Evolutionary conservation across 1,140 invertebrate species (phyloP), one percentile per base, ranked within the genome.

Genomic region (Wiebesia pumilae): DNA sequence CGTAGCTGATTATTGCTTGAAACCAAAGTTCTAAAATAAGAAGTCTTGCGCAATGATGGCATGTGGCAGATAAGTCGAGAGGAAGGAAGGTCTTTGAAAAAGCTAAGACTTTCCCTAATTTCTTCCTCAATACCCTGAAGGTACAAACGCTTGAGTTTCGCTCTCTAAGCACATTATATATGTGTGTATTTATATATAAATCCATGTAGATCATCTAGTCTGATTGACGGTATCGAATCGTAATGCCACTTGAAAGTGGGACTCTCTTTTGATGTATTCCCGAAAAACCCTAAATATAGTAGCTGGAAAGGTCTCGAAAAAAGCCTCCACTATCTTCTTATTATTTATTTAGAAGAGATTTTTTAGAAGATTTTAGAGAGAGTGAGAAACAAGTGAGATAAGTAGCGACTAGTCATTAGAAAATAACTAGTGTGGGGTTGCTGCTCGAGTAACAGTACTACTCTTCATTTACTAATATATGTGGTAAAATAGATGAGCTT

Each of bases 51-150:
- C 9, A 75, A 75, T 75, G 30, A 75, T 16, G 9, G 38, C 27
- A 43, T 35, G 9, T 33, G 2, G 16, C 35, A 40, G 35, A 75
- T 75, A 75, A 75, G 21, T n/a, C 27, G 71, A 6, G 27, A 75
- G 33, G 69, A 73, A 27, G 71, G 71, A 75, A 75, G 71, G 71
- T 75, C 38, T 75, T 75, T 75, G 9, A 75, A 75, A 43, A 75
- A 40, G 30, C 27, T 43, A 14, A 43, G 38, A 75, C 71, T 75
- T 75, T 75, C 71, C 71, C 71, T 75, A 75, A 75, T 75, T 75
- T 38, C 71, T 75, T 75, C 38, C 4, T 43, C 24, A 43, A 75
- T 75, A 43, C 27, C 38, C 27, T 75, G 24, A 38, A 75, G 40
- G 71, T 19, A 38, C 9, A 43, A 75, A 43, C 24, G 71, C 71